Base-by-base conservation (phyloP, 2,888 invertebrate species). In the Cantharis rufa region DNA sequence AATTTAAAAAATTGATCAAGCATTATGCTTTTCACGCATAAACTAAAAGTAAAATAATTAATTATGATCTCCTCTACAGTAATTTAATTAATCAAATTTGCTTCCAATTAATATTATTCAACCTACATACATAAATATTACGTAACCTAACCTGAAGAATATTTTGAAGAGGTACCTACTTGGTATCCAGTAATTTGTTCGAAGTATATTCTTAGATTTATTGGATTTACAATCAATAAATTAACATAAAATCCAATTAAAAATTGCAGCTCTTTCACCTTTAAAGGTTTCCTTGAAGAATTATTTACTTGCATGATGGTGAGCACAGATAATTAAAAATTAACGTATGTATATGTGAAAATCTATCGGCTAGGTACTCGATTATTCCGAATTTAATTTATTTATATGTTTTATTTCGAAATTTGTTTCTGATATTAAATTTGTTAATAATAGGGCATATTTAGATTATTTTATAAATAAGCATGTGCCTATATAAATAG, bases 171-270 rank as follows among this genome's bases (percentile, higher is more conserved):
- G 48, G n/a, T n/a, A n/a, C 9, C 24, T 24, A 24, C 7, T n/a
- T 9, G n/a, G n/a, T 48, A n/a, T 48, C 7, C 7, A n/a, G 10
- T 48, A 48, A 48, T n/a, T 9, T 48, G 48, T 48, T 66, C 64
- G 64, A 66, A 4, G 64, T 66, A 66, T 32, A 74, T 74, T 48
- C 70, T 69, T 62, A 80, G 79, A 81, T 81, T 80, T 81, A 81
- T 81, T 75, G 81, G 79, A 81, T 80, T 81, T 80, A 76, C 78
- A 81, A 81, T 82, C 80, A 75, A 81, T 80, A 82, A 82, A 82
- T 82, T 82, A 82, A 78, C 81, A 75, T 75, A 81, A 24, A 24
- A 82, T 82, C 82, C 82, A 82, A 82, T 82, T 82, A 82, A 82
- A 75, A 75, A 75, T 78, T 72, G 79, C 75, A 77, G 80, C 78